Conservation (phyloP, 2,888 invertebrate genomes). For the Encarsia formosa region DNA sequence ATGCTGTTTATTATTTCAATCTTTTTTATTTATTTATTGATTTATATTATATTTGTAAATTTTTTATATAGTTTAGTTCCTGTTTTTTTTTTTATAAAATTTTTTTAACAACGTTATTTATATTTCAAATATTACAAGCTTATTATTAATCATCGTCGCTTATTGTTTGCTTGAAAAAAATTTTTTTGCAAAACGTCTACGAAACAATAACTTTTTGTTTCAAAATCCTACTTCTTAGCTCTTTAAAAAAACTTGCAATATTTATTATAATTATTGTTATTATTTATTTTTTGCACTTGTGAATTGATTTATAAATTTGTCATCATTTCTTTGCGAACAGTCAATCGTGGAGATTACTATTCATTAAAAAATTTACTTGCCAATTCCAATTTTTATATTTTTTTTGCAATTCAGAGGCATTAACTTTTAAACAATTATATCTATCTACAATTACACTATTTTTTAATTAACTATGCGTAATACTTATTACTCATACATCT, state of each 20-base stretch:
- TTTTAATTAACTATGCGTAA: conserved; percentile 19
- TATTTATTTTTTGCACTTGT: conserved; percentile 8
- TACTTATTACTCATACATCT: conserved; percentile 15
- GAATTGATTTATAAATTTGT: conserved; percentile 18
- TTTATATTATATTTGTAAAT: not conserved
- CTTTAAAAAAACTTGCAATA: too few species aligned
- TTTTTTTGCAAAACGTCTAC: too few species aligned
- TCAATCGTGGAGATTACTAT: too few species aligned
- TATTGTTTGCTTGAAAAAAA: not conserved
- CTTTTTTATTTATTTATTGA: too few species aligned
- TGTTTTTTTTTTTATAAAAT: conserved; percentile 16
- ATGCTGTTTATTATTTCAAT: conserved; percentile 7
- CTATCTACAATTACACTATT: conserved; percentile 21
- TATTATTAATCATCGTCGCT: conserved; percentile 6
- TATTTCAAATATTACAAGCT: conserved; percentile 8
- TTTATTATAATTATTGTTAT: too few species aligned
- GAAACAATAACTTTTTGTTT: too few species aligned
- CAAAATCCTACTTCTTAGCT: too few species aligned
- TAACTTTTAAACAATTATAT: not conserved
- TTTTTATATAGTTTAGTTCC: conserved; percentile 1
- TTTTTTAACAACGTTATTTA: conserved; percentile 20
- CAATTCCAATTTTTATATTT: not conserved
- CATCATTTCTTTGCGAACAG: too few species aligned
- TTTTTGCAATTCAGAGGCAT: conserved; percentile 11
- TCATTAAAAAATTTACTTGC: too few species aligned